These are phyloP conservation scores for Intellagama lesueurii DNA, from an alignment of 2,797 vertebrate genomes.

Conservation along the genomic window DNA sequence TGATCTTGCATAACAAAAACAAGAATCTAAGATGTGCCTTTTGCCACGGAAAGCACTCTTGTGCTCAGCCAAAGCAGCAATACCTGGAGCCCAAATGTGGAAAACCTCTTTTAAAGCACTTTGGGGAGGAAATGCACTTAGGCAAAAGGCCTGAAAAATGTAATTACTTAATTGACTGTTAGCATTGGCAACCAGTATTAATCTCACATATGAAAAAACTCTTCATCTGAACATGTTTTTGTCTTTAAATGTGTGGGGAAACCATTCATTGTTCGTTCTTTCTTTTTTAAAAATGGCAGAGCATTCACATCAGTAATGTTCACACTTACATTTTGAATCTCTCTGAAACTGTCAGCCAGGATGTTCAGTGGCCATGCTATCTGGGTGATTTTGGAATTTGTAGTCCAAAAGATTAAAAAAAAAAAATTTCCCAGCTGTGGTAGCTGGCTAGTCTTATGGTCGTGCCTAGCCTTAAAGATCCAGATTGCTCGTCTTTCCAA, in stretches of 20 bases:
- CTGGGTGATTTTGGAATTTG: no score
- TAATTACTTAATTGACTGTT: neutral
- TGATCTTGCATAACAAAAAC: neutral
- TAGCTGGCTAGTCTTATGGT: neutral
- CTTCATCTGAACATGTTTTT: neutral
- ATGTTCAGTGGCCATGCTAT: no score
- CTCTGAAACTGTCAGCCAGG: no score
- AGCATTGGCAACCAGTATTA: neutral
- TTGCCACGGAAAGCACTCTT: neutral
- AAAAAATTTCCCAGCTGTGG: no score
- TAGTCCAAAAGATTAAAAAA: neutral
- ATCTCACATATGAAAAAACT: neutral
- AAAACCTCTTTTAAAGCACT: neutral
- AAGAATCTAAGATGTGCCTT: neutral
- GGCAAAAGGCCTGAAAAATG: neutral
- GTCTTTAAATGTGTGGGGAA: neutral
- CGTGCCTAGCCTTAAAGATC: neutral
- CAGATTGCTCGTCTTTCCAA: neutral
- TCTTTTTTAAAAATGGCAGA: no score
- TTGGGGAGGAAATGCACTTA: neutral
- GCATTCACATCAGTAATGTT: neutral
- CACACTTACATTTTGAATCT: neutral
- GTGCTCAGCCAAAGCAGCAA: neutral
- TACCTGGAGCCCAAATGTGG: neutral
- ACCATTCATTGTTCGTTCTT: neutral